Conservation (phyloP, 92 coral and sea anemone genomes). For the Siderastrea siderea region DNA sequence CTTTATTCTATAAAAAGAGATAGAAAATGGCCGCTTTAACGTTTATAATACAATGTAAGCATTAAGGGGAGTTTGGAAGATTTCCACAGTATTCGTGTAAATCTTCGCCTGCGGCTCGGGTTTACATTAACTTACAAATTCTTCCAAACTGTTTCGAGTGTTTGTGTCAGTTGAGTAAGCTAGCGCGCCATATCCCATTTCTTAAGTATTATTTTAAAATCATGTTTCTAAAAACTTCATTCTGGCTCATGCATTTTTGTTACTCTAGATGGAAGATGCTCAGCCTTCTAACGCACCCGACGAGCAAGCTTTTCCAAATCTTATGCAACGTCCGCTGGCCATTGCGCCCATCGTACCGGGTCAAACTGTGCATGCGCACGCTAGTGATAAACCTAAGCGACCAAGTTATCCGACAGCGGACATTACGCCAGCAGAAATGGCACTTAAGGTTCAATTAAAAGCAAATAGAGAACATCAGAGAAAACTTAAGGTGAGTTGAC, state of each 20-base stretch:
- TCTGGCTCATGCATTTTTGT: not conserved
- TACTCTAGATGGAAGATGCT: conserved; percentile 51
- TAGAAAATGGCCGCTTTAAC: too few relatives aligned
- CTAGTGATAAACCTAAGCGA: conserved; percentile 93
- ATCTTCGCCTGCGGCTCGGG: too few relatives aligned
- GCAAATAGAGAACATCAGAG: conserved; percentile 87
- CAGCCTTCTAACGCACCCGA: conserved; percentile 70
- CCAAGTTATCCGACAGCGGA: conserved; percentile 55
- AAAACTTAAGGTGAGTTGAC: conserved; percentile 57
- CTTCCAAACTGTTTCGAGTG: too few relatives aligned
- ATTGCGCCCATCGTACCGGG: conserved; percentile 84
- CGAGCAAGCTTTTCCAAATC: conserved; percentile 63
- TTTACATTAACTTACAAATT: too few relatives aligned
- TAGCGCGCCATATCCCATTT: too few relatives aligned
- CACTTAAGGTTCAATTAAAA: conserved; percentile 81
- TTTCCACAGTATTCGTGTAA: too few relatives aligned
- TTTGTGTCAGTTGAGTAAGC: too few relatives aligned
- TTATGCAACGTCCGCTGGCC: conserved; percentile 62
- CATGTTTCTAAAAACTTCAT: too few relatives aligned
- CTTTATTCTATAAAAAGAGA: too few relatives aligned
- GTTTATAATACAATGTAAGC: too few relatives aligned
- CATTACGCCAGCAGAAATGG: conserved; percentile 73
- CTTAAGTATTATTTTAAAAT: too few relatives aligned
- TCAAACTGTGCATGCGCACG: conserved; percentile 95
- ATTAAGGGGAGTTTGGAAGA: too few relatives aligned